These are phyloP conservation scores for Saxidomus purpurata DNA, from an alignment of 1,140 invertebrate genomes.

Conservation along the genomic window DNA sequence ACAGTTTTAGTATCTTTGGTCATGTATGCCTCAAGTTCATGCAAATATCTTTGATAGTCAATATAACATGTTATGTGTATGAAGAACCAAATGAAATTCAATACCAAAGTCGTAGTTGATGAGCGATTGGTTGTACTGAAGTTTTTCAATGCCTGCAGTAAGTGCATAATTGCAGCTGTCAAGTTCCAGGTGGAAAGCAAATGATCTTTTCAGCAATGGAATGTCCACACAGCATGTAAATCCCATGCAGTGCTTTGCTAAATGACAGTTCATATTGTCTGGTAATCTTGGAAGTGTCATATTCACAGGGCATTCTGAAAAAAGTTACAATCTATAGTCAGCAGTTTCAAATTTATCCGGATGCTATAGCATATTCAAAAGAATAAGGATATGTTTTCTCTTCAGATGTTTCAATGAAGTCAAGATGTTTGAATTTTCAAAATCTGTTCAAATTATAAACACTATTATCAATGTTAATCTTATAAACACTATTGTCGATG, in stretches of 20 bases:
- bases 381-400: background rate
- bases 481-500: too few relatives aligned
- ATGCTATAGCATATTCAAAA: background rate
- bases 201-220: background rate
- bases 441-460: too few relatives aligned
- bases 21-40: background rate
- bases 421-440: too few relatives aligned
- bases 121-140: conserved; percentile 2
- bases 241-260: background rate
- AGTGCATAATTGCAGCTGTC: conserved; percentile 24
- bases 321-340: background rate
- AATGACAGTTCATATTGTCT: conserved; percentile 25
- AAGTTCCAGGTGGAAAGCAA: background rate
- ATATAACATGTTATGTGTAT: background rate
- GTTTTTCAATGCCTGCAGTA: conserved; percentile 35
- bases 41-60: too few relatives aligned
- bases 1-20: background rate
- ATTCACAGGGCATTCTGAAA: conserved; percentile 23
- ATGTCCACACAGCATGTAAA: conserved; percentile 24
- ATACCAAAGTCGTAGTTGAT: conserved; percentile 56
- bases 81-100: background rate
- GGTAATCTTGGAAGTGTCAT: background rate
- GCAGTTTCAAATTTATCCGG: background rate
- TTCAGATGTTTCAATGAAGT: background rate
- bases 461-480: too few relatives aligned